Conservation (phyloP, 2,888 invertebrate genomes). For the Ophonus ardosiacus region DNA sequence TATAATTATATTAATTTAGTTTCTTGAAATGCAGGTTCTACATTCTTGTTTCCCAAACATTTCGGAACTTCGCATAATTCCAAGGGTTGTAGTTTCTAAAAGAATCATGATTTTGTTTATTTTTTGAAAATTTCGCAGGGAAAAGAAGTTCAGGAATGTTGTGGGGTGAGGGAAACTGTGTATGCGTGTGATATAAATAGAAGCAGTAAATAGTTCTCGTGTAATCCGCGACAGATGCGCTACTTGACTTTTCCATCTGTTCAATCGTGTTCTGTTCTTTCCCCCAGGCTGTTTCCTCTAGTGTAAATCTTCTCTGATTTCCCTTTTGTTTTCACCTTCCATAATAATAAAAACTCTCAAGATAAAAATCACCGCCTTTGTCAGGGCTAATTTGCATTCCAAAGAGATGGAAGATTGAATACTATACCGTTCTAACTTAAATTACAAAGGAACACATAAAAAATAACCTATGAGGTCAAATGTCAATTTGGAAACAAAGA, state of each 20-base stretch:
- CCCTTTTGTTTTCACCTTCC: neutral
- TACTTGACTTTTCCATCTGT: constrained; percentile 48
- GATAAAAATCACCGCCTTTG: neutral
- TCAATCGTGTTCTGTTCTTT: constrained; percentile 39
- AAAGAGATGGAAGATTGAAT: neutral
- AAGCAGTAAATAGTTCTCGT: constrained; percentile 27
- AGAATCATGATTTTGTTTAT: no score
- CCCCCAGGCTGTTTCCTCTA: constrained; percentile 5
- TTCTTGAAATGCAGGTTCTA: no score
- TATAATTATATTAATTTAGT: no score
- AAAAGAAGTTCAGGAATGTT: no score
- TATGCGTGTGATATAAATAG: constrained; percentile 8
- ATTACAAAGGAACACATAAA: neutral
- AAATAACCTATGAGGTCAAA: neutral
- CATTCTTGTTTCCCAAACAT: no score
- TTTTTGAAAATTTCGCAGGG: no score
- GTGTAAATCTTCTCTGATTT: neutral
- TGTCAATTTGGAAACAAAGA: neutral
- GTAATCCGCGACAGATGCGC: constrained; percentile 53
- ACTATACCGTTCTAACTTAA: neutral
- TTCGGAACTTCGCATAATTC: no score
- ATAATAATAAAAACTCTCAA: neutral
- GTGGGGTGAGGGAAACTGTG: no score
- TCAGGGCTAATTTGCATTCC: neutral
- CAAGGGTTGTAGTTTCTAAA: no score